Evolutionary conservation across 2,797 vertebrate genomes (phyloP).

Genomic region (Chromobotia macracanthus): DNA sequence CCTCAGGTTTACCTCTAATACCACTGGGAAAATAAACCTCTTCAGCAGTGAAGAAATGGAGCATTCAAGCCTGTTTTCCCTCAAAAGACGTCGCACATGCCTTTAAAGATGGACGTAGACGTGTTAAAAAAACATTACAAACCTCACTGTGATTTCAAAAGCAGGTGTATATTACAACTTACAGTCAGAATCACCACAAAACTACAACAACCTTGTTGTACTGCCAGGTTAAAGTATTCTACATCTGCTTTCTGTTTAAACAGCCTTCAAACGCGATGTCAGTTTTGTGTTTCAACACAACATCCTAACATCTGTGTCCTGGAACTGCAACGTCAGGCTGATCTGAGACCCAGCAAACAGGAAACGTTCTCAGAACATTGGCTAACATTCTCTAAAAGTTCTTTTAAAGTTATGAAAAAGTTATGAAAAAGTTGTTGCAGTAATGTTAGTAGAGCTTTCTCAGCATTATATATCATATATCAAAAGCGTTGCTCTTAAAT

Average conservation of each 20-base stretch:
- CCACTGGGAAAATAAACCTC: constrained; percentile 78
- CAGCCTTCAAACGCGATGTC: constrained; percentile 58
- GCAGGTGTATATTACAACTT: constrained; percentile 65
- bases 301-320: constrained; percentile 62
- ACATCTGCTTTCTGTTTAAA: constrained; percentile 54
- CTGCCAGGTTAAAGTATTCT: constrained; percentile 72
- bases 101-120: constrained; percentile 67
- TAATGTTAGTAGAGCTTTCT: no score
- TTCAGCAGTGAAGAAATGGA: constrained; percentile 65
- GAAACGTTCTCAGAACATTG: no score
- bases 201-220: constrained; percentile 11
- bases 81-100: constrained; percentile 72
- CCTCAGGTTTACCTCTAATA: constrained; percentile 72
- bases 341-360: constrained; percentile 34
- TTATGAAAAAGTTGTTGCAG: no score
- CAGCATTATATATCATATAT: no score
- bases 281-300: constrained; percentile 51
- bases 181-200: constrained; percentile 22
- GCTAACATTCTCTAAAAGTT: no score
- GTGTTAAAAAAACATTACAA: constrained; percentile 62
- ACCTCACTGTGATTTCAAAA: constrained; percentile 65
- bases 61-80: constrained; percentile 69
- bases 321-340: constrained; percentile 47
- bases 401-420: no score
- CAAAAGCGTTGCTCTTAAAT: no score